Evolutionary conservation across 2,113 vertebrate genomes (phyloP), one percentile per base, ranked within the genome.

Genomic region (Poeciliopsis retropinna): DNA sequence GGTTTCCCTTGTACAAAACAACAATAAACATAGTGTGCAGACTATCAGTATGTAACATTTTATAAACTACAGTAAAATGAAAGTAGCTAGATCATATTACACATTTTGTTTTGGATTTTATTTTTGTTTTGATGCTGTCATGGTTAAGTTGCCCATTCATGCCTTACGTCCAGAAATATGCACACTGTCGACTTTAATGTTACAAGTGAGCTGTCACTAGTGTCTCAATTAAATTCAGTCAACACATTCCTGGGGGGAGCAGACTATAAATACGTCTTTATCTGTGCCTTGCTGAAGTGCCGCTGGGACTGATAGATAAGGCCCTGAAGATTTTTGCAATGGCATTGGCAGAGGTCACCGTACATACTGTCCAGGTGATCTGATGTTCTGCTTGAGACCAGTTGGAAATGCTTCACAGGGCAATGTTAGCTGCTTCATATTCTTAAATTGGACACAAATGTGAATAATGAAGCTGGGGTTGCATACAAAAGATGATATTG

Each of bases 231-330:
- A 30, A 37, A 34, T 32, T 34, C 27, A 60, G 60, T 37, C 51
- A 62, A 29, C 64, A 44, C 28, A 4, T 70, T 70, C 44, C 60
- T 5, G 37, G 61, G 47, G 17, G 12, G 61, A 63, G 71, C n/a
- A 15, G 34, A 63, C 73, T 67, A 32, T 62, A 66, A 72, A 77
- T 51, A 83, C 4, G 41, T 31, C 67, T 57, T 78, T 80, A 77
- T 74, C 61, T 72, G 51, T 30, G n/a, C 7, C 3, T 0, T 34
- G 39, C 61, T 67, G 47, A 34, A 31, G 51, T 68, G 30, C 63
- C 41, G n/a, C 62, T 70, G 79, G 60, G 41, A 34, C 31, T 39
- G 37, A 41, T 9, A 73, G 62, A 76, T 78, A 68, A 68, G 62
- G 25, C 25, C 13, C 66, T 57, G 13, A 4, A 67, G 5, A 3